phyloP scores from a whole-genome alignment of 2,888 invertebrate species.

The Chrysomela aeneicollis region DNA sequence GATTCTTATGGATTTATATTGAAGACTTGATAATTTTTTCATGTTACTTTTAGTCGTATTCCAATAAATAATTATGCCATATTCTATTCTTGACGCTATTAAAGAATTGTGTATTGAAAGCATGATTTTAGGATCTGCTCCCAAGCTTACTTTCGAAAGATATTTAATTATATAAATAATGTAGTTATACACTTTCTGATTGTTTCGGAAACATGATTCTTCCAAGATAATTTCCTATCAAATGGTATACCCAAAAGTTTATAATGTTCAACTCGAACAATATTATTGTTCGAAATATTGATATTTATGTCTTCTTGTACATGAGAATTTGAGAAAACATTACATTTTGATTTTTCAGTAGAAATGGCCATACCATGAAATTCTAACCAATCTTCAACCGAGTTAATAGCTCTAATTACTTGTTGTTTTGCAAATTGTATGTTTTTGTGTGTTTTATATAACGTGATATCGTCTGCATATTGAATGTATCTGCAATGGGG shows the following conservation, averaged over 20 bases:
- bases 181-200: background rate
- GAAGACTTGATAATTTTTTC: background rate
- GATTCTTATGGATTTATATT: background rate
- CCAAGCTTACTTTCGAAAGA: background rate
- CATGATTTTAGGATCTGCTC: conserved; percentile 3
- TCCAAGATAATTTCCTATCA: background rate
- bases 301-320: background rate
- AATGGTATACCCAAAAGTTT: background rate
- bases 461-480: too few relatives aligned
- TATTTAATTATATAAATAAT: background rate
- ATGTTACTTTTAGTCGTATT: background rate
- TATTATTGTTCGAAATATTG: background rate
- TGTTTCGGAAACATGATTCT: background rate
- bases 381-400: background rate
- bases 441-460: background rate
- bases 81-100: background rate
- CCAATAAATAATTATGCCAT: background rate
- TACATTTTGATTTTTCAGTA: background rate
- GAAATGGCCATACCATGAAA: background rate
- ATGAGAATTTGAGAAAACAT: background rate
- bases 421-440: background rate
- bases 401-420: background rate
- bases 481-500: background rate
- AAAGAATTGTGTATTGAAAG: background rate
- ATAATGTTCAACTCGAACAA: background rate